Conservation (phyloP, 2,113 vertebrate species). For the Trochalopteron elliotii region DNA sequence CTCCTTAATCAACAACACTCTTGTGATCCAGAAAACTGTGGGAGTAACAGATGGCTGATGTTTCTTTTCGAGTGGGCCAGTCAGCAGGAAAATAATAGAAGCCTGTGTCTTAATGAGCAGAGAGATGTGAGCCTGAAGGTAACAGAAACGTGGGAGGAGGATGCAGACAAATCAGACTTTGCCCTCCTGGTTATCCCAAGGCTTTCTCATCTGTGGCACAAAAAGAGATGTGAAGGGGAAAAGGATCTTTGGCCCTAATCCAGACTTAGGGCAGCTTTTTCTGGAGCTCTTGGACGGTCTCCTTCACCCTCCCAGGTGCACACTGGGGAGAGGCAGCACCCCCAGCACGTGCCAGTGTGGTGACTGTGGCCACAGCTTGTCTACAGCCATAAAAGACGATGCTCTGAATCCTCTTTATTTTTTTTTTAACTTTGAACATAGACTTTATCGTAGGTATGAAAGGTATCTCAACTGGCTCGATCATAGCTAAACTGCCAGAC, state of each 20-base stretch:
- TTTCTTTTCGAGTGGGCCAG: not conserved
- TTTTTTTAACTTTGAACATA: not conserved
- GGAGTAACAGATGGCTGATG: conserved; percentile 53
- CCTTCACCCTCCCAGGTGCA: not conserved
- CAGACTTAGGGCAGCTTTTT: not conserved
- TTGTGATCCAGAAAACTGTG: conserved; percentile 9
- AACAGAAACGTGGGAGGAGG: not conserved
- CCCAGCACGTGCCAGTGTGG: rapidly evolving
- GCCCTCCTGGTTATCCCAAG: not conserved
- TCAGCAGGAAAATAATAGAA: conserved; percentile 20
- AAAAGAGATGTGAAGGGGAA: not conserved
- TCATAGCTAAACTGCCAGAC: not conserved
- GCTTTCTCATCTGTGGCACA: not conserved
- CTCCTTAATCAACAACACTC: conserved; percentile 12
- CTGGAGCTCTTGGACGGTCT: not conserved
- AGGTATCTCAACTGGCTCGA: not conserved
- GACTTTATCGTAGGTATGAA: not conserved
- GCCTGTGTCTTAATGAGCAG: not conserved
- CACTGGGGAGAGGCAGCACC: not conserved
- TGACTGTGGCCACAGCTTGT: not conserved
- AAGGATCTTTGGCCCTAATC: not conserved
- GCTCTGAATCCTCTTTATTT: not conserved
- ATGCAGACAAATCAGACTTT: not conserved
- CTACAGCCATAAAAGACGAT: not conserved
- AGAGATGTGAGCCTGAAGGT: conserved; percentile 22